Conservation (phyloP, 92 coral and sea anemone genomes). For the Siderastrea siderea region DNA sequence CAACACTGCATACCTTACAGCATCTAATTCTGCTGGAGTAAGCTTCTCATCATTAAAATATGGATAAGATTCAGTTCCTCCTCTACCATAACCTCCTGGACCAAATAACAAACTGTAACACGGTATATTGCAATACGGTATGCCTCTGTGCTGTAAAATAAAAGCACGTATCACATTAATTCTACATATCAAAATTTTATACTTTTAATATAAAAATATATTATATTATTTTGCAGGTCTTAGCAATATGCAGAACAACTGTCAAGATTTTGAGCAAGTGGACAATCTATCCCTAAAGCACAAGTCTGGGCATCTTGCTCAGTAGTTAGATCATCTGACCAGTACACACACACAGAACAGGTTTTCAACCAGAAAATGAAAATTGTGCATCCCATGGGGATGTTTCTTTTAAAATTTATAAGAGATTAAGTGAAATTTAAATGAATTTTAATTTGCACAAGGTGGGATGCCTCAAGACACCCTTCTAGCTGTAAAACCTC, state of each 20-base stretch:
- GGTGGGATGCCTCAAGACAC: too few relatives aligned
- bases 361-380: too few relatives aligned
- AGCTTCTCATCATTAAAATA: constrained; percentile 86
- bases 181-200: not conserved
- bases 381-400: too few relatives aligned
- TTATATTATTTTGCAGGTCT: not conserved
- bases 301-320: too few relatives aligned
- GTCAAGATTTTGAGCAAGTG: not conserved
- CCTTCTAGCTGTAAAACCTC: too few relatives aligned
- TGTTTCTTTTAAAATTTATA: too few relatives aligned
- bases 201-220: not conserved
- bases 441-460: too few relatives aligned
- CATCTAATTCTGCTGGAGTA: constrained; percentile 85
- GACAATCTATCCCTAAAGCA: not conserved
- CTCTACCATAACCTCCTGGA: constrained; percentile 98
- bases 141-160: constrained; percentile 91
- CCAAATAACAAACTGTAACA: constrained; percentile 97
- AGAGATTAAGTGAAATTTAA: too few relatives aligned
- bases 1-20: constrained; percentile 73
- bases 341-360: too few relatives aligned
- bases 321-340: too few relatives aligned
- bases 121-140: constrained; percentile 97
- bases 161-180: not conserved
- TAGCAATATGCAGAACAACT: not conserved
- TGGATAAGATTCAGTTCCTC: constrained; percentile 96